Conservation (phyloP, 2,888 invertebrate species). For the Hesperia comma region DNA sequence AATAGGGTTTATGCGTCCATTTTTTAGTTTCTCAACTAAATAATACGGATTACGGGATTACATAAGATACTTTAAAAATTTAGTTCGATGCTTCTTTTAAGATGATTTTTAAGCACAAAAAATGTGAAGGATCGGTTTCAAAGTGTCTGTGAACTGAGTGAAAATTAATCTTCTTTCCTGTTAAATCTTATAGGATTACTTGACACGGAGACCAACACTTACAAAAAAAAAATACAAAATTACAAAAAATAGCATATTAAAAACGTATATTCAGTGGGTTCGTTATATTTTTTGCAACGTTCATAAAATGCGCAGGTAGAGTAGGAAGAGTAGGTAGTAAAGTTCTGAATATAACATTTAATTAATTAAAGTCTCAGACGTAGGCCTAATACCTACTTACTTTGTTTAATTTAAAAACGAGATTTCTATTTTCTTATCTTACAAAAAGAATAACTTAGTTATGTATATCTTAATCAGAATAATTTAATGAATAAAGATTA, state of each 20-base stretch:
- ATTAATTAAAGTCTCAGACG: too few species aligned
- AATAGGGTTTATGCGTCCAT: too few species aligned
- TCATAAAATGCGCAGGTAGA: not conserved
- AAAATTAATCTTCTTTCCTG: conserved; percentile 37
- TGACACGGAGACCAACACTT: conserved; percentile 24
- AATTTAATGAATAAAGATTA: too few species aligned
- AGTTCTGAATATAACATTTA: too few species aligned
- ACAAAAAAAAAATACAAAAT: not conserved
- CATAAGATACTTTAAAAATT: not conserved
- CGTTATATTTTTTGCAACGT: conserved; percentile 3
- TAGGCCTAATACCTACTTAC: too few species aligned
- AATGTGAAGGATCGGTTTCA: conserved; percentile 12
- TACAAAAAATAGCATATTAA: conserved; percentile 1
- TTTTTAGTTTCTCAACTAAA: not conserved
- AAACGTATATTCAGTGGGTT: not conserved
- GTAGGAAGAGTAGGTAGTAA: too few species aligned
- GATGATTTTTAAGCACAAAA: not conserved
- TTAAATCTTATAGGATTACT: conserved; percentile 40
- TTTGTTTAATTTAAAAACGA: too few species aligned
- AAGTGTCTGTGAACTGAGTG: conserved; percentile 2
- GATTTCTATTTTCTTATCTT: too few species aligned
- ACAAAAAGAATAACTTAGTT: too few species aligned
- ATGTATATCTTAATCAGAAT: too few species aligned
- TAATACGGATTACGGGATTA: not conserved
- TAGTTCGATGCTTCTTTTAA: not conserved